Evolutionary conservation across 2,113 vertebrate species (phyloP), one percentile per base, ranked within the genome.

Genomic region (Picathartes gymnocephalus): DNA sequence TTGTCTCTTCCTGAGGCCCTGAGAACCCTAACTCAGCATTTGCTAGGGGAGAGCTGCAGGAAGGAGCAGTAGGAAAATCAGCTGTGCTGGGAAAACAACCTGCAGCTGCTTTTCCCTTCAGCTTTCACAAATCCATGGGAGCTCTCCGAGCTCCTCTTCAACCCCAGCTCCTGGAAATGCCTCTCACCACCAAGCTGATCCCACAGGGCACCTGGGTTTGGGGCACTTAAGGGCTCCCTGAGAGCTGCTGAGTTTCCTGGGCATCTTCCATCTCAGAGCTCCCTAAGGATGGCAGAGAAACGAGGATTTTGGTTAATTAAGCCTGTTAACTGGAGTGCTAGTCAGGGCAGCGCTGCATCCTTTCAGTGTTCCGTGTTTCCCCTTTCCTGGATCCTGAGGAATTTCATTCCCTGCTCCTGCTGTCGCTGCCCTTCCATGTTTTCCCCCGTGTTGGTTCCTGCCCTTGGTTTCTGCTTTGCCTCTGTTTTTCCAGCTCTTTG

Each of bases 391-490:
- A 33, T 66, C 35, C n/a, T 7, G 4, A 61, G 64, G 23, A 1
- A 0, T 66, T 78, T 78, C 19, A 23, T 71, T 84, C 54, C 60
- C 39, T 72, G 35, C 19, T 40, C n/a, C 19, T 39, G 18, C 48
- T 64, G 23, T 42, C 0, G 0, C 28, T 35, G 2, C 30, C 35
- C 14, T 68, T 53, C 51, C 21, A 0, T 10, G 0, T 27, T 81
- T 90, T 66, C 1, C 4, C 51, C 33, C 0, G 0, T 15, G 40
- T 13, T 35, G 10, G 14, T 40, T 82, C 48, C 45, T 80, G 44
- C 48, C 28, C 9, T 85, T 57, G 2, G 0, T 83, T 88, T 88
- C 8, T 86, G 10, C 37, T 87, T 78, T 31, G 9, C 57, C 31
- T 77, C 42, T 70, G 47, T 7, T 73, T 54, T 66, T 65, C 22